Conservation (phyloP, 2,113 vertebrate genomes). For the Sebastes fasciatus region DNA sequence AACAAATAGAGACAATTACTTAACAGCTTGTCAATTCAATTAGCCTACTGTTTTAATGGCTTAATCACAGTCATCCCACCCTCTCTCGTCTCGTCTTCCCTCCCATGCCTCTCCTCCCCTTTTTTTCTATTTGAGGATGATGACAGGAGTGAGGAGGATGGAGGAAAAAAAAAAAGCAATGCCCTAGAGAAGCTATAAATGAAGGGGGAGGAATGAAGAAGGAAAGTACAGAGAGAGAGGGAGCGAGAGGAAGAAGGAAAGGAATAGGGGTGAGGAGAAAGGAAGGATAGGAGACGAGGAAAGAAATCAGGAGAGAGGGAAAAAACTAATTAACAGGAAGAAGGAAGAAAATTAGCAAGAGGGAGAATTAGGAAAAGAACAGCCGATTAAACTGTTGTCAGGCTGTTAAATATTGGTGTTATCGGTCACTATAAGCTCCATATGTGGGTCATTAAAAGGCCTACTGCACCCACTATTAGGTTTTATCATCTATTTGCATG, state of each 20-base stretch:
- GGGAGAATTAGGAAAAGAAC: background rate
- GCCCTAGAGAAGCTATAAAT: constrained; percentile 7
- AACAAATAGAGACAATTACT: constrained; percentile 66
- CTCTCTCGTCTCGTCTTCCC: background rate
- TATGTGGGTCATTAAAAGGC: no score
- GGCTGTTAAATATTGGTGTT: no score
- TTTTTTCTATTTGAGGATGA: constrained; percentile 27
- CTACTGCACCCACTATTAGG: no score
- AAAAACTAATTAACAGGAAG: background rate
- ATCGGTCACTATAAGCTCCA: no score
- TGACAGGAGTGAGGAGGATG: constrained; percentile 25
- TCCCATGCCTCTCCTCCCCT: background rate
- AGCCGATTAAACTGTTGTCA: no score
- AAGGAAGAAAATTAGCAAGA: background rate
- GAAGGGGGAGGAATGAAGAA: background rate
- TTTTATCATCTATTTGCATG: no score
- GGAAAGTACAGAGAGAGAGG: background rate
- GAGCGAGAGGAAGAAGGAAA: background rate
- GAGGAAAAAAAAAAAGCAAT: constrained; percentile 12
- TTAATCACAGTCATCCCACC: constrained; percentile 55
- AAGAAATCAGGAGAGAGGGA: no score
- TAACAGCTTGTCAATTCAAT: constrained; percentile 72
- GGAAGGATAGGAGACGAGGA: background rate
- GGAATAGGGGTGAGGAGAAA: background rate
- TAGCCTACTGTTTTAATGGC: constrained; percentile 61